Evolutionary conservation across 64 coral and sea anemone species (phyloP).

Genomic region (Trachythela sp.): DNA sequence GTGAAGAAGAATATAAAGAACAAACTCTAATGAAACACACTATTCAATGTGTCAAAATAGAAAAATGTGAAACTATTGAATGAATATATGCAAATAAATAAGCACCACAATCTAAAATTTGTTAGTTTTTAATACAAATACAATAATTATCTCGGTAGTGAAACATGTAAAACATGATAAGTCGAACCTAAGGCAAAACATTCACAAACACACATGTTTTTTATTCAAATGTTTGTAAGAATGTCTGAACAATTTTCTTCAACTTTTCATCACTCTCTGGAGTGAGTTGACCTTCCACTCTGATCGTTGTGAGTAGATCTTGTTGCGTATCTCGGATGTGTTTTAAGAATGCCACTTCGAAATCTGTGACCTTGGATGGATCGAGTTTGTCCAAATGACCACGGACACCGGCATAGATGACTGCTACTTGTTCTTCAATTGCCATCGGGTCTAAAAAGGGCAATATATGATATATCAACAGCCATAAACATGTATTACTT

Average conservation of each 20-base stretch:
- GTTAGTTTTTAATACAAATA: background rate
- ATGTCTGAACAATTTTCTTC: background rate
- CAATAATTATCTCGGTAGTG: background rate
- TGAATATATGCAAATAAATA: background rate
- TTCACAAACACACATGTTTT: background rate
- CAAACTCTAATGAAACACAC: too few species aligned
- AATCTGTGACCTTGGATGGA: background rate
- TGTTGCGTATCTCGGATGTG: slow-evolving; percentile 5
- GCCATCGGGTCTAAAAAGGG: background rate
- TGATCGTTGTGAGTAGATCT: background rate
- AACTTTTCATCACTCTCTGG: slow-evolving; percentile 13
- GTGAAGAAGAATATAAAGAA: too few species aligned
- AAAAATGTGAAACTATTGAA: background rate
- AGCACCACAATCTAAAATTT: background rate
- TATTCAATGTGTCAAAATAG: too few species aligned
- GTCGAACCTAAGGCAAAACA: background rate
- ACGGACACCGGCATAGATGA: slow-evolving; percentile 6
- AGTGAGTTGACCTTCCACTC: slow-evolving; percentile 3
- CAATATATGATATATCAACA: background rate
- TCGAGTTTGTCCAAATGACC: background rate
- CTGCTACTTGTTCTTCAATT: slow-evolving; percentile 22
- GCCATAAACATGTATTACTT: too few species aligned
- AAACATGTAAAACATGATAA: too few species aligned
- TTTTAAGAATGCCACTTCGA: slow-evolving; percentile 19
- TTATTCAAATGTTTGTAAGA: slow-evolving; percentile 19